Evolutionary conservation across 2,888 invertebrate species (phyloP), one percentile per base, ranked within the genome.

Genomic region (Oligia latruncula): DNA sequence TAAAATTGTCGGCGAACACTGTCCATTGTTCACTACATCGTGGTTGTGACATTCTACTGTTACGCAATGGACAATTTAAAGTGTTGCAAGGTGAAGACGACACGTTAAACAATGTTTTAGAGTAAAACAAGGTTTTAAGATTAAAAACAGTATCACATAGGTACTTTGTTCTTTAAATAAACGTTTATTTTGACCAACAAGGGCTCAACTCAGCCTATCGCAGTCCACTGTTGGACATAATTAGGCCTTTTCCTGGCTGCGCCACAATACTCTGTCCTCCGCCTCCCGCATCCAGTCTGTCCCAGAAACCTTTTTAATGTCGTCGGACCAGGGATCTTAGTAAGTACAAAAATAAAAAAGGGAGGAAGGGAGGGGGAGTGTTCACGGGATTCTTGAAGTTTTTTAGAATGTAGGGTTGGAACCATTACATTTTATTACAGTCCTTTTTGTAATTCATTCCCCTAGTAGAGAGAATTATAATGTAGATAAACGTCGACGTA

Each of bases 11-110:
- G 83, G 81, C 89, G 78, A 82, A 74, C 79, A 74, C 65, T 73
- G 66, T 43, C 86, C 80, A 87, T 87, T 87, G 89, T 88, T 87
- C 76, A 55, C 74, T 49, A 79, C 78, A 75, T 82, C 75, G 76
- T 85, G 87, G 77, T 87, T 90, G 85, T 86, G 90, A 88, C 90
- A 89, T 87, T 85, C 78, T 85, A 80, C 77, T 87, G 84, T 90
- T 89, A 89, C 80, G 89, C 78, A 81, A 86, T 80, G 83, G 73
- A 82, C 81, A 82, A 85, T 87, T 82, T 85, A 80, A 81, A 83
- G 74, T 79, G 80, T 84, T 73, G 84, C 23, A 86, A 80, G 67
- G 40, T 60, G 43, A 84, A 83, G 72, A 82, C 75, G 82, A 55
- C 60, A 64, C 29, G 23, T 70, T 66, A 55, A 65, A 85, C 2